Conservation (phyloP, 2,888 invertebrate genomes). For the Dasypogon diadema region DNA sequence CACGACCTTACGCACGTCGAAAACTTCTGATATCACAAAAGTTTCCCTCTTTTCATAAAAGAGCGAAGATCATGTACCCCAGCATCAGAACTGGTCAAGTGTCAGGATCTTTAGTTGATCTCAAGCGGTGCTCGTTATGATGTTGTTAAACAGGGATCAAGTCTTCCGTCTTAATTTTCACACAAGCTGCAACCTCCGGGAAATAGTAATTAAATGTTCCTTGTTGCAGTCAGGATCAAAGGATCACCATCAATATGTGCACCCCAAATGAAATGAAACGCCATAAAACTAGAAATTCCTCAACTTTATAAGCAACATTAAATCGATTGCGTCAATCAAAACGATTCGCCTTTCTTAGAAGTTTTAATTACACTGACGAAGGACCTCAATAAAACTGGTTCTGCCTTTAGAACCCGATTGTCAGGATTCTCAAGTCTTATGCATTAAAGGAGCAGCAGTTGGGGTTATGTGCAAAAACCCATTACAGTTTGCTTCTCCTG, state of each 20-base stretch:
- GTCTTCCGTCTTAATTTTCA: constrained; percentile 32
- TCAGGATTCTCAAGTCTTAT: constrained; percentile 7
- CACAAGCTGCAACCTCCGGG: background rate
- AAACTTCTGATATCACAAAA: background rate
- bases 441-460: constrained; percentile 13
- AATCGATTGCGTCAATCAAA: constrained; percentile 39
- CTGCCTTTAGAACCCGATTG: constrained; percentile 12
- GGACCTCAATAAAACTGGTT: constrained; percentile 34
- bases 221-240: constrained; percentile 2
- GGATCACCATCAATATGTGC: background rate
- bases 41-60: background rate
- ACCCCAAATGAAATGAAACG: background rate
- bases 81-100: constrained; percentile 48
- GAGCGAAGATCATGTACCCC: constrained; percentile 46
- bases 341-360: constrained; percentile 16
- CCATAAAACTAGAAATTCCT: constrained; percentile 27
- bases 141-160: constrained; percentile 42
- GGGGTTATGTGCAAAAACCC: constrained; percentile 17
- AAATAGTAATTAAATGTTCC: constrained; percentile 4
- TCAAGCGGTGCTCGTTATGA: constrained; percentile 34
- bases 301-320: background rate
- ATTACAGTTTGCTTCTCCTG: background rate
- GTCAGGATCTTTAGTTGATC: constrained; percentile 41
- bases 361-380: constrained; percentile 32
- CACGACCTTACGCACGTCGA: constrained; percentile 32